These are phyloP conservation scores for Ptychodera flava DNA, from an alignment of 35 echinoderm and acorn worm species.

Conservation along the genomic window DNA sequence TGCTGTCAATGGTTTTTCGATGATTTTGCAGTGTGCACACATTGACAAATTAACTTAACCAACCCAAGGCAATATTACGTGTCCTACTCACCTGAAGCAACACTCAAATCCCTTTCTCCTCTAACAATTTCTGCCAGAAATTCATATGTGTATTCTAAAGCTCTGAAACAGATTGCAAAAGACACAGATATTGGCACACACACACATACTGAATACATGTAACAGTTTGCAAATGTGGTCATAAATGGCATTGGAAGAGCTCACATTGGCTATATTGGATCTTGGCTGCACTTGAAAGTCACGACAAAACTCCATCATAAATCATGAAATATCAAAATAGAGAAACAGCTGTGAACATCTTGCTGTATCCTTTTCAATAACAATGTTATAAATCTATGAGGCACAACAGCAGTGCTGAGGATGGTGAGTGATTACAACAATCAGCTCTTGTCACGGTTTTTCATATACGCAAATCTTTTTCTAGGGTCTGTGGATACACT, in stretches of 20 bases:
- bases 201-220: not conserved
- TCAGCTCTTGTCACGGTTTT: no score
- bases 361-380: not conserved
- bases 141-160: slow-evolving; percentile 63
- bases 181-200: not conserved
- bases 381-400: no score
- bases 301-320: not conserved
- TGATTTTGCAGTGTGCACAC: no score
- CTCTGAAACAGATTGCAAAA: slow-evolving; percentile 34
- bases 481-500: no score
- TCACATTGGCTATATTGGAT: not conserved
- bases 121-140: slow-evolving; percentile 55
- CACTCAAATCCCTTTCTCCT: slow-evolving; percentile 60
- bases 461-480: no score
- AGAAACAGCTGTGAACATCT: not conserved
- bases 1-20: no score
- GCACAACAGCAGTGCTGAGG: no score
- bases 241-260: not conserved
- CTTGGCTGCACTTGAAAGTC: not conserved
- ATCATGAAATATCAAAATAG: not conserved
- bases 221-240: not conserved
- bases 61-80: no score
- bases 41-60: no score
- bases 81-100: slow-evolving; percentile 61
- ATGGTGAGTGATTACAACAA: no score